Conservation (phyloP, 2,888 invertebrate genomes). For the Himalopsyche anomala region DNA sequence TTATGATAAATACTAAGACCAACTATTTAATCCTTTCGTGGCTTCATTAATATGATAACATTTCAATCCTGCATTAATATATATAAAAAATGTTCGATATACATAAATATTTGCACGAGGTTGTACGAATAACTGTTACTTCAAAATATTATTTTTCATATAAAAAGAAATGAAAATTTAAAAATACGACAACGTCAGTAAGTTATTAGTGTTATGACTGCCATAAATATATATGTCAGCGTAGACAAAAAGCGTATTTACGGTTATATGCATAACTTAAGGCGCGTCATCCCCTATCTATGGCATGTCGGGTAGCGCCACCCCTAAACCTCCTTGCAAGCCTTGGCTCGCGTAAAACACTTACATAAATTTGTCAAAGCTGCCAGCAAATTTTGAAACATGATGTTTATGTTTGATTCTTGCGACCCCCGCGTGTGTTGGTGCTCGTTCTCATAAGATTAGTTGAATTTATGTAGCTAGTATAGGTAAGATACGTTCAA, state of each 20-base stretch:
- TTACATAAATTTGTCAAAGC: conserved; percentile 66
- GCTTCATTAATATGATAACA: too few species aligned
- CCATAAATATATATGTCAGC: conserved; percentile 26
- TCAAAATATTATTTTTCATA: background rate
- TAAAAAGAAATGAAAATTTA: conserved; percentile 25
- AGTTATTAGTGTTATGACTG: conserved; percentile 34
- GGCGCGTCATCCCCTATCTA: conserved; percentile 15
- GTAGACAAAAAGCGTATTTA: conserved; percentile 34
- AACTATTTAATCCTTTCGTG: too few species aligned
- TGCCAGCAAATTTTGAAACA: conserved; percentile 65
- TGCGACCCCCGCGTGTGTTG: conserved; percentile 55
- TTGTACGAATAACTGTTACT: too few species aligned
- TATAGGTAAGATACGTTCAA: background rate
- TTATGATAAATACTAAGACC: too few species aligned
- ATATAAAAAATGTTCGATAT: too few species aligned
- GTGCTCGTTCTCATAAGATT: conserved; percentile 46
- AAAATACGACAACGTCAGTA: conserved; percentile 26
- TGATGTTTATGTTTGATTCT: conserved; percentile 66
- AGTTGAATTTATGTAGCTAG: conserved; percentile 12
- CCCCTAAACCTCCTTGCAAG: conserved; percentile 24
- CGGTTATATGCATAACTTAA: conserved; percentile 34
- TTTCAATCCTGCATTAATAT: too few species aligned
- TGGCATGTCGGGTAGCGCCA: conserved; percentile 17
- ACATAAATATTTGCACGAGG: too few species aligned
- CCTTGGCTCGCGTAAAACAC: conserved; percentile 63